Evolutionary conservation across 1,140 invertebrate species (phyloP), one percentile per base, ranked within the genome.

Genomic region (Caenorhabditis remanei): DNA sequence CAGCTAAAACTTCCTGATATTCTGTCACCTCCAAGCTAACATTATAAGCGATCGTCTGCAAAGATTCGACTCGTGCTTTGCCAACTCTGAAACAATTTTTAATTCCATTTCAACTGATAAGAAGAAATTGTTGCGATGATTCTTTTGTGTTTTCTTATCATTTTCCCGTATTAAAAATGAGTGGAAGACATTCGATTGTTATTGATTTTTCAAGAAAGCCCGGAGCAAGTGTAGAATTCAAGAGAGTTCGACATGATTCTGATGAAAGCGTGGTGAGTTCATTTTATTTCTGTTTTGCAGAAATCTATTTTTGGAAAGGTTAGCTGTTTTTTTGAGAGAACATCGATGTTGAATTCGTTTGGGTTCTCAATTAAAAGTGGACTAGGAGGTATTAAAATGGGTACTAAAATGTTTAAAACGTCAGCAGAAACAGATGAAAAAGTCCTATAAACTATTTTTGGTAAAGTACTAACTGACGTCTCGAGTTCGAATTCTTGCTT

Each of bases 21-120:
- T 43, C 19, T 46, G 0, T 50, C 11, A 79, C 71, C 71, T 79
- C 71, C 19, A 79, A 32, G 71, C 71, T 79, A 79, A 79, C 71
- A 24, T 79, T 79, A n/a, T 79, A 79, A 4, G 71, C 71, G 24
- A 79, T 79, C 40, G 71, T 79, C n/a, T 79, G 71, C 46, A 79
- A 24, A 0, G 71, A 79, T 24, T 79, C 43, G 9, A 53, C 71
- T 32, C 71, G 71, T 50, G 43, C 46, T 50, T 79, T 79, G 19
- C 71, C 46, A 50, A 79, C 71, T 79, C 71, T 79, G 46, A 48
- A 79, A 79, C n/a, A 16, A 19, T 43, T 7, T 32, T 4, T 46
- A 19, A 19, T 71, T 43, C 5, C 13, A n/a, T 41, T 50, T 16
- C 16, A 53, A 50, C 71, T 79, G 71, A 79, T 79, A 79, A 79